A percentile compares a stretch with the other conserved stretches of the same genome.
These are phyloP conservation scores for Phengaris alcon DNA, from an alignment of 2,888 invertebrate species.

Conservation along the genomic window DNA sequence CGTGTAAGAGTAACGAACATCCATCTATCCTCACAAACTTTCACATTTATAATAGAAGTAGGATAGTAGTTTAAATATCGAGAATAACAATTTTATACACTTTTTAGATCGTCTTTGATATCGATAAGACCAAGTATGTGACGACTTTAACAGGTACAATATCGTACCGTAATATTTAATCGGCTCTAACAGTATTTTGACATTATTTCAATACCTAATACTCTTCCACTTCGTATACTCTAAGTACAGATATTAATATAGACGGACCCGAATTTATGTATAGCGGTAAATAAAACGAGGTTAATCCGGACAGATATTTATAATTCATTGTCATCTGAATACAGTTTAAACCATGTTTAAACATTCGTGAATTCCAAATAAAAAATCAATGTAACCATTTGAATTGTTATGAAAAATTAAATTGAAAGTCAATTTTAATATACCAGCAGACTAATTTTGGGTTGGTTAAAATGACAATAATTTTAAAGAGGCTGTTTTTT, in stretches of 20 bases:
- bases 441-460: background rate
- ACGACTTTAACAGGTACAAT: background rate
- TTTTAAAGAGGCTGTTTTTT: too few species aligned
- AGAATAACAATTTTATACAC: too few species aligned
- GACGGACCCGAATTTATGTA: slow-evolving; percentile 10
- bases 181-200: slow-evolving; percentile 40
- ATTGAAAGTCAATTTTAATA: background rate
- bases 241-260: slow-evolving; percentile 38
- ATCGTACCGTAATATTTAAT: slow-evolving; percentile 13
- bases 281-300: slow-evolving; percentile 30
- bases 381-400: background rate
- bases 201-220: slow-evolving; percentile 38
- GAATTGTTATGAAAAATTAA: background rate
- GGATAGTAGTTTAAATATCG: too few species aligned
- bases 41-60: too few species aligned
- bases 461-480: background rate
- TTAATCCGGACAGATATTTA: background rate
- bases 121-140: background rate
- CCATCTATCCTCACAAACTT: too few species aligned
- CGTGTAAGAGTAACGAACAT: too few species aligned
- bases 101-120: too few species aligned
- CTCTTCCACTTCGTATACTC: slow-evolving; percentile 36
- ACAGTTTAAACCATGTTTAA: background rate
- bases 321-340: background rate
- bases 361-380: background rate